Evolutionary conservation across 2,888 invertebrate species (phyloP), one percentile per base, ranked within the genome.

Genomic region (Aproaerema taeniolella): DNA sequence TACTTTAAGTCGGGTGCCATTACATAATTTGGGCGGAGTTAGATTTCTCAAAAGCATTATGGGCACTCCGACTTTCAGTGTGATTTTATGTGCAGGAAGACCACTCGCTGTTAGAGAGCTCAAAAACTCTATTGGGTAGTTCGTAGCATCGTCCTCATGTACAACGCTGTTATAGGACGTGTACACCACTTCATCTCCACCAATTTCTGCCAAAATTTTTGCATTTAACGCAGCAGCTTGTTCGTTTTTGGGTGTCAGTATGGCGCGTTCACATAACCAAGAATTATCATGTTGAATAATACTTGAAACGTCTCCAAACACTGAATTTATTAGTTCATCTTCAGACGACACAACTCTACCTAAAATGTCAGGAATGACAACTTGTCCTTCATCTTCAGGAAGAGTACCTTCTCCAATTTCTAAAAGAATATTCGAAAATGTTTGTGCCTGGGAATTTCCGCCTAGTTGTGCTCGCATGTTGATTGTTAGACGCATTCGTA

Each of bases 1-100:
- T 6, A 41, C 33, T 15, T 33, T 32, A 2, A 43, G 20, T 13
- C 11, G 10, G 3, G 32, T 32, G 3, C 20, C 32, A n/a, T 31
- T 31, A 2, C 31, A 31, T 2, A 31, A 6, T 16, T 31, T 14
- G 2, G 31, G 31, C 3, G 32, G 32, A 6, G 11, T 32, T 11
- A 20, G 10, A 32, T 32, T 32, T 11, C 20, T 8, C 7, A 32
- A 16, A 1, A 32, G 12, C 1, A 31, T 31, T n/a, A 31, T 31
- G 8, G n/a, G 26, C 5, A 26, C n/a, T 4, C 26, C 26, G 16
- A 32, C 11, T 32, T 32, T 32, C 7, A 32, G 8, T 2, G 1
- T 11, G 8, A 32, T 32, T 11, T 17, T 11, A 12, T 32, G 32
- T 11, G 17, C 2, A 2, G 32, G 32, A 5, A 32, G 17, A 1